Percentiles rank a stretch among this genome's conserved stretches.
Conservation (phyloP, 2,797 vertebrate genomes). For the Tokudaia tokunoshimensis region DNA sequence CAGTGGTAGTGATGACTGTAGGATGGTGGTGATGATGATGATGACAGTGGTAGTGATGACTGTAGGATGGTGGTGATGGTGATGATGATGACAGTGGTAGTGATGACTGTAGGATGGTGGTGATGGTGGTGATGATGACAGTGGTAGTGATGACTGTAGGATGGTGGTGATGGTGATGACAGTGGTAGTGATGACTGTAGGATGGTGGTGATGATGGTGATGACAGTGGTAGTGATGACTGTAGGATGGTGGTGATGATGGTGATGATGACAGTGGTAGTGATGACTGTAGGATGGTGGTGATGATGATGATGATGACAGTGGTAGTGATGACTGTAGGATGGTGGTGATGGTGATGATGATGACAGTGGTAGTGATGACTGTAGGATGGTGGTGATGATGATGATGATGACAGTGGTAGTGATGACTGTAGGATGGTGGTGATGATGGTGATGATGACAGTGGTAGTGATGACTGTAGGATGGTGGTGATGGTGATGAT, state of each 20-base stretch:
- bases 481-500: rapidly evolving
- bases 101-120: too few relatives aligned
- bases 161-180: rapidly evolving
- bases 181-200: too few relatives aligned
- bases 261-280: rapidly evolving
- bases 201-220: rapidly evolving
- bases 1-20: too few relatives aligned
- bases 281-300: rapidly evolving
- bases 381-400: too few relatives aligned
- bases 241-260: rapidly evolving
- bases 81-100: too few relatives aligned
- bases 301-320: rapidly evolving
- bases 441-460: rapidly evolving
- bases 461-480: too few relatives aligned
- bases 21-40: rapidly evolving
- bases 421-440: rapidly evolving
- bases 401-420: rapidly evolving
- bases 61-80: rapidly evolving
- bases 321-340: too few relatives aligned
- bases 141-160: too few relatives aligned
- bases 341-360: rapidly evolving
- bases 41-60: too few relatives aligned
- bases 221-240: rapidly evolving
- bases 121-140: rapidly evolving
- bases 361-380: rapidly evolving